Percentiles rank a stretch among this genome's conserved stretches.
These are phyloP conservation scores for Nyctibius grandis DNA, from an alignment of 2,797 vertebrate species.

Conservation along the genomic window DNA sequence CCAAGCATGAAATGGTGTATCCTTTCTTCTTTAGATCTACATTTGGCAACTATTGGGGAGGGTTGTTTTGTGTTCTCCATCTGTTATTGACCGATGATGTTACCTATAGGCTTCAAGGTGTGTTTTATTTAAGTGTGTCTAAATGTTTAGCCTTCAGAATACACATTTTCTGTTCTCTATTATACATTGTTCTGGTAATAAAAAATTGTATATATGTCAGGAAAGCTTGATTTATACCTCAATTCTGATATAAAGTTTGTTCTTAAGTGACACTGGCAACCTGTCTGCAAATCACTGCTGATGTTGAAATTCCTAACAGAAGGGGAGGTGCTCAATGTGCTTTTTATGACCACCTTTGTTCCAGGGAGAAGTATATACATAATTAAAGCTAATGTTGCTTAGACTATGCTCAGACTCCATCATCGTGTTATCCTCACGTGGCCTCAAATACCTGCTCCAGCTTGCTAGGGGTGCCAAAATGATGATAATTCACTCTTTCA, in stretches of 20 bases:
- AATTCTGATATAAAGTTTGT: neutral
- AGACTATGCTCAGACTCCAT: neutral
- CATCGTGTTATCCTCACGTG: neutral
- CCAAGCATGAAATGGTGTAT: neutral
- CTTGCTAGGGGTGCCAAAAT: neutral
- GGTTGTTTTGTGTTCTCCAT: neutral
- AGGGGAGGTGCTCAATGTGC: neutral
- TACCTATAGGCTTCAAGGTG: neutral
- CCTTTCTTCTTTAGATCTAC: neutral
- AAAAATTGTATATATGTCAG: neutral
- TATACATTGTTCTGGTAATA: neutral
- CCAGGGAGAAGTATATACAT: neutral
- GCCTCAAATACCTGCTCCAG: neutral
- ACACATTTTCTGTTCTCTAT: neutral
- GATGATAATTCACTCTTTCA: neutral
- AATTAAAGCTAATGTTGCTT: neutral
- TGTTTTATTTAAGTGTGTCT: neutral
- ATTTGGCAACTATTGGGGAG: neutral
- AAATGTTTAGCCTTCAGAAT: neutral
- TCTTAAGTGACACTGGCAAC: neutral
- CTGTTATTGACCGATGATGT: neutral
- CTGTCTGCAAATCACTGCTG: neutral
- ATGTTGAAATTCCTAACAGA: neutral
- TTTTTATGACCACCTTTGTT: neutral
- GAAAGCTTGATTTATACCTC: neutral